Conservation (phyloP, 2,113 vertebrate genomes). For the Fukomys damarensis region DNA sequence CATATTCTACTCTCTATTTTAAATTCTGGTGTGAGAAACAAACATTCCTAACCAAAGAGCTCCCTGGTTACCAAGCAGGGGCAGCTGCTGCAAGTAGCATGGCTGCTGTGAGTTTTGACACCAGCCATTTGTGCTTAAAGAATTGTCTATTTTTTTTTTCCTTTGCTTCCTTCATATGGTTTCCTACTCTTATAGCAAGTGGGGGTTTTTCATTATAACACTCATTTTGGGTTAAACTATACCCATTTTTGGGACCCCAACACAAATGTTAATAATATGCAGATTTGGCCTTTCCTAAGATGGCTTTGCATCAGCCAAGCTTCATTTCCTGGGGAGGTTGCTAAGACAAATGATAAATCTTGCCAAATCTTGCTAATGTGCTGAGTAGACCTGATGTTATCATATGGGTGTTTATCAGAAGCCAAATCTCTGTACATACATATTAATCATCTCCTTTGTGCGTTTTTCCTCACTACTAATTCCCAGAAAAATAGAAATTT, state of each 20-base stretch:
- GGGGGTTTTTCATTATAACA: conserved; percentile 59
- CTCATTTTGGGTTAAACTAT: conserved; percentile 61
- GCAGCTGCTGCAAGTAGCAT: conserved; percentile 56
- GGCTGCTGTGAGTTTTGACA: conserved; percentile 54
- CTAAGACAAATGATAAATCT: conserved; percentile 76
- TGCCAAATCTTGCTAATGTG: conserved; percentile 80
- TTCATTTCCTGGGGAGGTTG: conserved; percentile 80
- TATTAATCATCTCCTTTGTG: conserved; percentile 72
- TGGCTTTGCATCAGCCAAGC: conserved; percentile 71
- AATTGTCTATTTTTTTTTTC: conserved; percentile 60
- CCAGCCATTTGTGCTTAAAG: conserved; percentile 70
- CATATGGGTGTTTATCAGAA: conserved; percentile 73
- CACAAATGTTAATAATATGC: conserved; percentile 82
- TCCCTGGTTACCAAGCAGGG: conserved; percentile 50
- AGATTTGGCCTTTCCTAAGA: conserved; percentile 79
- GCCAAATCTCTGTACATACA: conserved; percentile 72
- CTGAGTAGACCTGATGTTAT: conserved; percentile 76
- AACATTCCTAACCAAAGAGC: conserved; percentile 24
- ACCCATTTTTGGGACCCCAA: conserved; percentile 75
- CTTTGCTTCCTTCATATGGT: conserved; percentile 68
- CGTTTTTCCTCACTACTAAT: conserved; percentile 60
- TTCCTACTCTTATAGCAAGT: conserved; percentile 58
- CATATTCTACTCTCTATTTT: conserved; percentile 34
- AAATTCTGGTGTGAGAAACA: conserved; percentile 66
- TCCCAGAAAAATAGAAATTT: conserved; percentile 67